phyloP scores from a whole-genome alignment of 2,888 invertebrate species.

The Eudemis profundana region DNA sequence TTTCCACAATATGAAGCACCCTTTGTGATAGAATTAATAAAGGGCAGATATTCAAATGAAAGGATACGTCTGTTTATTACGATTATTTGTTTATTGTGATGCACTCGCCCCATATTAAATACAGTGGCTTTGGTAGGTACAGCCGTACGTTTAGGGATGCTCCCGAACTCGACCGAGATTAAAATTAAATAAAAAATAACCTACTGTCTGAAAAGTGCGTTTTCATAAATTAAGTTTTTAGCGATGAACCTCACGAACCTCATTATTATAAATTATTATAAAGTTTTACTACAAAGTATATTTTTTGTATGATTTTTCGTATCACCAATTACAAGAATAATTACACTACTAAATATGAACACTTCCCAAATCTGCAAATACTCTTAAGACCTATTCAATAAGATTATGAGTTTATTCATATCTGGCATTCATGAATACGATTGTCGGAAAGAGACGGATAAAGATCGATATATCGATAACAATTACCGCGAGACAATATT shows the following conservation, averaged over 20 bases:
- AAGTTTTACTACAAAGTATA: no score
- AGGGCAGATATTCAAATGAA: conserved; percentile 44
- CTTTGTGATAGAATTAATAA: conserved; percentile 42
- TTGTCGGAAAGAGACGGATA: no score
- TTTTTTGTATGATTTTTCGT: no score
- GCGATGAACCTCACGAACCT: neutral
- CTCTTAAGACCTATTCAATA: no score
- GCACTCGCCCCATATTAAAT: conserved; percentile 45
- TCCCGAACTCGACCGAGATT: neutral
- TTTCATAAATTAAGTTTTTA: neutral
- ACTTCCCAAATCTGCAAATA: no score
- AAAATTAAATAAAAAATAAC: conserved; percentile 15
- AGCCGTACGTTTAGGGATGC: conserved; percentile 40
- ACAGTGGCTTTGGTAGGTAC: conserved; percentile 45
- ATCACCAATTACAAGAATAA: no score
- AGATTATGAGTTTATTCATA: no score
- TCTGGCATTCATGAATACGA: no score
- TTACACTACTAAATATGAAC: no score
- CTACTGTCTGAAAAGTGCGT: neutral
- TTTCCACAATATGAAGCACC: conserved; percentile 18
- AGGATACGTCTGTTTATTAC: conserved; percentile 45
- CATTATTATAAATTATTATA: no score
- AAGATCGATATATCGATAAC: no score
- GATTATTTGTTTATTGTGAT: conserved; percentile 45
- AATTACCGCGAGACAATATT: no score